Conservation (phyloP, 1,140 invertebrate species). For the Trachymyrmex cornetzi region DNA sequence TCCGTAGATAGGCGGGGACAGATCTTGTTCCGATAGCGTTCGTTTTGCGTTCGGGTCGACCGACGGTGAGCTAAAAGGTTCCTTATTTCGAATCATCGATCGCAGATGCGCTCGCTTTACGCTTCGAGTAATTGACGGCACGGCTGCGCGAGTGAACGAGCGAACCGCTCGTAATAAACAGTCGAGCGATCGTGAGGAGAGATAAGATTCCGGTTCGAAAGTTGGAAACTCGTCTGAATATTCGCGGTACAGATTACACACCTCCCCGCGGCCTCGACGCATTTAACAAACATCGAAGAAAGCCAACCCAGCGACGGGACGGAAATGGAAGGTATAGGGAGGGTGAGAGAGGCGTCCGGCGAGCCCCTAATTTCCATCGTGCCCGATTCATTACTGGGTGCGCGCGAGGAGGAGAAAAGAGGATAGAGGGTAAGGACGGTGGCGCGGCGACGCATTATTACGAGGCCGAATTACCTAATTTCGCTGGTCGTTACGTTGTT, state of each 20-base stretch:
- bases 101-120: slow-evolving; percentile 63
- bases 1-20: slow-evolving; percentile 39
- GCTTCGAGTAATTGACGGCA: slow-evolving; percentile 57
- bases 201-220: slow-evolving; percentile 62
- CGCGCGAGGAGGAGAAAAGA: slow-evolving; percentile 73
- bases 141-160: slow-evolving; percentile 59
- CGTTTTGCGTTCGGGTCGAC: slow-evolving; percentile 36
- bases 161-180: slow-evolving; percentile 55
- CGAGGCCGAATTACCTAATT: slow-evolving; percentile 86
- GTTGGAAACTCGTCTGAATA: slow-evolving; percentile 50
- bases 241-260: slow-evolving; percentile 61
- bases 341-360: slow-evolving; percentile 70
- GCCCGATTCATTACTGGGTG: slow-evolving; percentile 76
- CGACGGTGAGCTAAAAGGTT: slow-evolving; percentile 50
- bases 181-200: slow-evolving; percentile 55
- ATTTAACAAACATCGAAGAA: slow-evolving; percentile 74
- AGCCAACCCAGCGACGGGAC: slow-evolving; percentile 15
- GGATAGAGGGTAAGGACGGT: slow-evolving; percentile 68
- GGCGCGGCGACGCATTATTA: slow-evolving; percentile 84
- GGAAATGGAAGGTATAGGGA: slow-evolving; percentile 29
- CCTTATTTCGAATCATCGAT: slow-evolving; percentile 58
- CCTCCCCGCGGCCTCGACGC: slow-evolving; percentile 60
- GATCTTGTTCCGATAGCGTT: slow-evolving; percentile 62
- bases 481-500: slow-evolving; percentile 86
- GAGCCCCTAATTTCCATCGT: slow-evolving; percentile 78